Conservation (phyloP, 2,113 vertebrate genomes). For the Speoplatyrhinus poulsoni region DNA sequence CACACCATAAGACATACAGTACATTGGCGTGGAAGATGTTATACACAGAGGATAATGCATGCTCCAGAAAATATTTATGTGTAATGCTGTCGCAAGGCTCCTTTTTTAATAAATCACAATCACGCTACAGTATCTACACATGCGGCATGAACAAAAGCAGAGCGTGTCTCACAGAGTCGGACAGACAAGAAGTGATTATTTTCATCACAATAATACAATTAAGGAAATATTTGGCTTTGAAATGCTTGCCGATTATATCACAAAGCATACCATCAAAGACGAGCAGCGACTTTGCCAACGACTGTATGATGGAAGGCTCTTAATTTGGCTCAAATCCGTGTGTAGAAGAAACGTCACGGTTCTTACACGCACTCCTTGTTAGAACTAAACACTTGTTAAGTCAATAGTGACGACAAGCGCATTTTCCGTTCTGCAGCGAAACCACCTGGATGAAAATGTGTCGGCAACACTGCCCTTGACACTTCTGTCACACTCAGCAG, state of each 20-base stretch:
- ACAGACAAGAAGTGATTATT: no score
- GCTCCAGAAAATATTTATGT: no score
- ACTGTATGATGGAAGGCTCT: neutral
- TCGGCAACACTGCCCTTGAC: constrained; percentile 29
- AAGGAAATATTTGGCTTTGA: constrained; percentile 4
- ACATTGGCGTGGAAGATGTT: no score
- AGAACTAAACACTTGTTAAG: constrained; percentile 49
- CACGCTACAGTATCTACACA: no score
- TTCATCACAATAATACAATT: no score
- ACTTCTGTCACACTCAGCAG: constrained; percentile 53
- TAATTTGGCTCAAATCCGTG: constrained; percentile 17
- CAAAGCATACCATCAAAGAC: constrained; percentile 1
- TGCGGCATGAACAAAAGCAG: no score
- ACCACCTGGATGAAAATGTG: constrained; percentile 30
- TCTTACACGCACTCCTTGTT: constrained; percentile 28
- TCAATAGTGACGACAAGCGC: constrained; percentile 28
- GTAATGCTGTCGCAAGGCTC: no score
- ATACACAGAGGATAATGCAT: no score
- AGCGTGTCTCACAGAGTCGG: no score
- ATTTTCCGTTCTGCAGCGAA: constrained; percentile 40
- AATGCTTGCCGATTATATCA: neutral
- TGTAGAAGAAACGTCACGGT: constrained; percentile 15
- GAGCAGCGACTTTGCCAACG: neutral
- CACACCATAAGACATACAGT: no score
- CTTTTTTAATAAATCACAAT: no score